Base-by-base conservation (phyloP, 2,797 vertebrate species). In the Etheostoma nigrum region DNA sequence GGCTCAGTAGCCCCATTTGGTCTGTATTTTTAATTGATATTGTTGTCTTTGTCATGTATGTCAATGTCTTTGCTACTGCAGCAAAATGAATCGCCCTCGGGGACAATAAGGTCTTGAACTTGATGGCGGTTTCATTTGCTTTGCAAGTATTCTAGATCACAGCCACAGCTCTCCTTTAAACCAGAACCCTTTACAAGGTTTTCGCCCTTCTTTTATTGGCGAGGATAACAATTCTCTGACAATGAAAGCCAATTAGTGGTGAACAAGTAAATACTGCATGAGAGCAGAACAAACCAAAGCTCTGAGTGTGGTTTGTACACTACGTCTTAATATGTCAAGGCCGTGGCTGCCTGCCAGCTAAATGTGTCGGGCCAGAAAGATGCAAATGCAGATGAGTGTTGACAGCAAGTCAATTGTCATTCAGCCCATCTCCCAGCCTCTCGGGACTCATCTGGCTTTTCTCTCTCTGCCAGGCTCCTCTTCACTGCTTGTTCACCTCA, bases 231-330 rank as follows among this genome's bases (percentile, higher is more conserved):
- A 82, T 84, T 59, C 84, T 78, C 80, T 72, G 88, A 92, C 94
- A 93, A 92, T 93, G 91, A 92, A 92, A 92, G 90, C 86, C 92
- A 93, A 93, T 93, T 93, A 92, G 93, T 68, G 83, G 88, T 84
- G 85, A 88, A 77, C 65, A 51, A 84, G 88, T 94, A 92, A 94
- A 94, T 93, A 90, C 81, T 89, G 88, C 87, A 90, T 89, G 88
- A 92, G 89, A 86, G 79, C 57, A 65, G 76, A 58, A 83, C 78
- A 47, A 86, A 90, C 74, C 79, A 88, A 86, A 83, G 87, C 89
- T 84, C 67, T 61, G 81, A 90, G 89, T 73, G 33, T 71, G 74
- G 61, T 79, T 73, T 54, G 72, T 57, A 68, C 85, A 74, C 83
- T 89, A 82, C 80, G 64, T 93, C 91, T 92, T 87, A 79, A 81